Base-by-base conservation (phyloP, 2,888 invertebrate genomes). In the Adineta ricciae region DNA sequence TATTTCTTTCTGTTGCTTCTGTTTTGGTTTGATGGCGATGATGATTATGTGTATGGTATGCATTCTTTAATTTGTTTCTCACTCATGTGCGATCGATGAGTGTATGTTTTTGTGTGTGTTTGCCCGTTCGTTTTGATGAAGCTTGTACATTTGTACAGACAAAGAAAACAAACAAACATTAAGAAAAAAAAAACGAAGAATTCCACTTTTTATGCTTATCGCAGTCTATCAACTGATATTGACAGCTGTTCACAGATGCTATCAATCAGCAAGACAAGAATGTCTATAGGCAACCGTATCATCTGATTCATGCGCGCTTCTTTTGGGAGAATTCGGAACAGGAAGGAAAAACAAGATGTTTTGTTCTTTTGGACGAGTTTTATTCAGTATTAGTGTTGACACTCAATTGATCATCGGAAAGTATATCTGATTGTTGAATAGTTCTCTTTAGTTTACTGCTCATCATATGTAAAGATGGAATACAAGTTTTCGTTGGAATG, bases 81-180 rank as follows among this genome's bases (percentile, higher is more conserved):
- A 64, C 64, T 64, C 64, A 36, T 64, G 32, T 64, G 32, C 32
- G 64, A 64, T 32, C 64, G 32, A 64, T 64, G 64, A 64, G 64
- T 64, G 64, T 64, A 32, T 64, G 64, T 64, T 64, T 64, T 32
- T 36, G 32, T 64, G 32, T 36, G 64, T 64, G 0, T 64, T 36
- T 64, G 64, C 32, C 64, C 64, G 64, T 64, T 64, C 64, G 32
- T 64, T 64, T 64, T 64, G 64, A 64, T 64, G 78, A 78, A 78
- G 78, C 78, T 78, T 78, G 78, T 78, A 78, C 78, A 78, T 78
- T 78, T 78, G 78, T 78, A 78, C 11, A 78, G 41, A 78, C 21
- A 78, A 78, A 38, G 41, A 41, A 38, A 78, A 24, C 38, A 73
- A 78, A 78, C 73, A 19, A 78, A 78, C 21, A 78, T 78, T 54